Evolutionary conservation across 2,113 vertebrate genomes (phyloP), one percentile per base, ranked within the genome.

Genomic region (Todiramphus saurophagus): DNA sequence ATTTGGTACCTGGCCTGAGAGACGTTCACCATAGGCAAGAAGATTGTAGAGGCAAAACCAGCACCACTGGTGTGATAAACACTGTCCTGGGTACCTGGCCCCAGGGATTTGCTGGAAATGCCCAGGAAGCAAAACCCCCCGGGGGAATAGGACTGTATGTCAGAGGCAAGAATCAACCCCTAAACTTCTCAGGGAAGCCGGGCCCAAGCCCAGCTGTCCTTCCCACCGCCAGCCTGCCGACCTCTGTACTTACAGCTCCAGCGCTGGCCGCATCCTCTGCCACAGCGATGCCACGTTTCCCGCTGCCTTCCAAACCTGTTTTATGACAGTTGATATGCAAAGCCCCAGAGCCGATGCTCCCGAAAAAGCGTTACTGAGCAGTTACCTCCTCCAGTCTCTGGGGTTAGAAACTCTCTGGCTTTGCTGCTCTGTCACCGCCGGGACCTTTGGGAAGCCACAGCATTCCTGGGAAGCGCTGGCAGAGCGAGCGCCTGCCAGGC

Each of bases 31-130:
- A 1, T 1, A 50, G 24, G 28, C 51, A 73, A 33, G 41, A 23
- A 90, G 41, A 35, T 0, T 10, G 9, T 9, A 24, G 51, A 5
- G 3, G 64, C 28, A 44, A 77, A 78, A 5, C 28, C 31, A 23
- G 27, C 28, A 13, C 6, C 1, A 0, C 0, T 3, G 41, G 20
- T 44, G 25, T 0, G 0, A 21, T 3, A 16, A 81, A 16, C 43
- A 3, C 0, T 0, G 2, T 11, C 51, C 81, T 21, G 8, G 23
- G 44, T 5, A 50, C 11, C 86, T 1, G 15, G 4, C 24, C 58
- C 27, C 9, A 4, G 2, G 30, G 78, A 5, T n/a, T 18, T 16
- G 23, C 62, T 76, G 78, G 37, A 50, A 62, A 27, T 2, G 23
- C 6, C 39, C 53, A 6, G n/a, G n/a, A 43, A 48, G 50, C 16